Base-by-base conservation (phyloP, 2,888 invertebrate species). In the Listrodromus nycthemerus region DNA sequence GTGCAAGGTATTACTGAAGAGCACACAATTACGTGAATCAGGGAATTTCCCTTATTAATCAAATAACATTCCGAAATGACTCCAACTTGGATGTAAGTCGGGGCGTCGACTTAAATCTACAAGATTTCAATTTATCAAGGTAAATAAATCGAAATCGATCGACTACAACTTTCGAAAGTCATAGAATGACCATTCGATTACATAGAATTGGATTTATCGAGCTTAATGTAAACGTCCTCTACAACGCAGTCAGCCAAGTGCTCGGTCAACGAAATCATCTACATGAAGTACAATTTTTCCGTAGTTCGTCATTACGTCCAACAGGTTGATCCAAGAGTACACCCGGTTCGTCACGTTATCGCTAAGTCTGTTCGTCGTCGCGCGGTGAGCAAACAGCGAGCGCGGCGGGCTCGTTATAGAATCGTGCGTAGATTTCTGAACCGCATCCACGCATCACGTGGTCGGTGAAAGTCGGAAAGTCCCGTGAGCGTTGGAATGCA, bases 401-500 rank as follows among this genome's bases (percentile, higher is more conserved):
- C 24, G 55, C 24, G 37, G 16, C 33, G 52, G 19, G 27, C 48
- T 78, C 70, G 52, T 78, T 63, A 65, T 55, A 78, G 70, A 78
- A 78, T 70, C 70, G 78, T 63, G 78, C 37, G 30, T 50, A 41
- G 33, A 55, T 48, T 70, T 63, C 63, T 48, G 52, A 63, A 71
- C 48, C 69, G 69, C 69, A 69, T 52, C 27, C 48, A 70, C 63
- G 52, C 66, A 67, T 63, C 70, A 48, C 45, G 63, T 27, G 61
- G 73, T 1, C 67, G 41, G 73, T 73, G 80, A 80, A 80, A 73
- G 80, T 80, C 66, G 58, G 80, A 33, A 66, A 73, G 66, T 61
- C 52, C 66, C 79, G 58, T 73, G 33, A 73, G 73, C 78, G 16
- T 73, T 65, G 80, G 80, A 66, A 80, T 80, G 73, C 65, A 74